These are phyloP conservation scores for Ariolimax columbianus DNA, from an alignment of 2,888 invertebrate genomes.

Conservation along the genomic window DNA sequence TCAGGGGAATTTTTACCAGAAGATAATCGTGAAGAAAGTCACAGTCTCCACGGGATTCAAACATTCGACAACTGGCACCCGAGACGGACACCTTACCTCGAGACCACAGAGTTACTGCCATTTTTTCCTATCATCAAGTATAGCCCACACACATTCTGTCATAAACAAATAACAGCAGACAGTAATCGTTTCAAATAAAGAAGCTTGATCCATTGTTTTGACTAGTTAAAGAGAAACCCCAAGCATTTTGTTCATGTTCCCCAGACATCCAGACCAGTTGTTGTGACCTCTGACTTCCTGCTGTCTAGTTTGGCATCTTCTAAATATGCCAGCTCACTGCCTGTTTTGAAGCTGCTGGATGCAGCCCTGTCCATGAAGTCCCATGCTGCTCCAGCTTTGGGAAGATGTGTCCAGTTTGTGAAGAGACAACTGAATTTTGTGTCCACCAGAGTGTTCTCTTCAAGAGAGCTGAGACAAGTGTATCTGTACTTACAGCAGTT, in stretches of 20 bases:
- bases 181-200: too few species aligned
- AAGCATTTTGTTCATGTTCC: neutral
- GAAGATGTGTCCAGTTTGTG: conserved; percentile 18
- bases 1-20: too few species aligned
- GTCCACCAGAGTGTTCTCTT: conserved; percentile 14
- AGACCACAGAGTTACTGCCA: too few species aligned
- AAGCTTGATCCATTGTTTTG: too few species aligned
- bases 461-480: conserved; percentile 29
- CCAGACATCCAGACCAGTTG: conserved; percentile 5
- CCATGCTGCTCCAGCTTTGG: neutral
- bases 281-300: conserved; percentile 28
- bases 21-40: too few species aligned
- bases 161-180: too few species aligned
- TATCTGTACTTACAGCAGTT: conserved; percentile 35
- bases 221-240: too few species aligned
- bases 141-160: too few species aligned
- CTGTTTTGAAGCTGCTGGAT: conserved; percentile 16
- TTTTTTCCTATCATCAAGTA: too few species aligned
- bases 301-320: conserved; percentile 28
- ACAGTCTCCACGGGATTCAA: too few species aligned
- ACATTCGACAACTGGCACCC: too few species aligned
- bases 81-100: too few species aligned
- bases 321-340: neutral
- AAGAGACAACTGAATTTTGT: conserved; percentile 10
- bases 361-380: conserved; percentile 6